Evolutionary conservation across 2,797 vertebrate genomes (phyloP).

Genomic region (Sternarchorhynchus goeldii): DNA sequence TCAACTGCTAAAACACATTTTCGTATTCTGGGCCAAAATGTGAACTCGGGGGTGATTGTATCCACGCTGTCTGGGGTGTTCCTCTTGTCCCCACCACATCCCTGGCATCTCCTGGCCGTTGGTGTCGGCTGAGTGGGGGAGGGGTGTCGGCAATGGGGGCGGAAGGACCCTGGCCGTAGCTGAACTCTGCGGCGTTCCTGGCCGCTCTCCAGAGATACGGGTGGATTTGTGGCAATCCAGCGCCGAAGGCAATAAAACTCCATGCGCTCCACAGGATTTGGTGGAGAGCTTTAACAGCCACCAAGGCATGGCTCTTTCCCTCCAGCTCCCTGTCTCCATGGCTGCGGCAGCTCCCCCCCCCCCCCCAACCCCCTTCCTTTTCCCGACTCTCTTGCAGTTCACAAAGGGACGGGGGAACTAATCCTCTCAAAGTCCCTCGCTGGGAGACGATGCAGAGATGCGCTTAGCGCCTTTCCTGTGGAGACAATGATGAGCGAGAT

Average conservation of each 20-base stretch:
- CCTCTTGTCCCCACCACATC: constrained; percentile 23
- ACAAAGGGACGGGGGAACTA: constrained; percentile 40
- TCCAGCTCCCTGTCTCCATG: constrained; percentile 19
- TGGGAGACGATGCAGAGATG: constrained; percentile 45
- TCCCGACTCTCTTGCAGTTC: constrained; percentile 10
- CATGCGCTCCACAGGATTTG: constrained; percentile 45
- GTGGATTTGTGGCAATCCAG: constrained; percentile 57
- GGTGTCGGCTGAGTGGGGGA: constrained; percentile 1
- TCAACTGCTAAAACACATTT: constrained; percentile 35
- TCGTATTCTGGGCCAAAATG: constrained; percentile 36
- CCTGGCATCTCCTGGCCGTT: constrained; percentile 26
- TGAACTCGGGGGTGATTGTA: constrained; percentile 36
- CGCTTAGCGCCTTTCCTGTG: constrained; percentile 34
- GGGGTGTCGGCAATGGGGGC: constrained; percentile 11
- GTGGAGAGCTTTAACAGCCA: constrained; percentile 57
- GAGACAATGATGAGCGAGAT: constrained; percentile 46
- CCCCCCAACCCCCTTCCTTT: background rate
- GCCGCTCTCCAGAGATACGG: constrained; percentile 57
- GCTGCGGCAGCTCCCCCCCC: constrained; percentile 7
- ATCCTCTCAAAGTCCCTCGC: constrained; percentile 39
- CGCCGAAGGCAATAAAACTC: constrained; percentile 51
- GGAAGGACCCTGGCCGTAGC: constrained; percentile 24
- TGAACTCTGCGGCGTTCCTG: constrained; percentile 47
- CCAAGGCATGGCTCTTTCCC: constrained; percentile 44
- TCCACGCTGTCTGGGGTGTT: constrained; percentile 24